A percentile compares a stretch with the other conserved stretches of the same genome.
phyloP scores from a whole-genome alignment of 2,797 vertebrate genomes.

The Cirrhinus mrigala region DNA sequence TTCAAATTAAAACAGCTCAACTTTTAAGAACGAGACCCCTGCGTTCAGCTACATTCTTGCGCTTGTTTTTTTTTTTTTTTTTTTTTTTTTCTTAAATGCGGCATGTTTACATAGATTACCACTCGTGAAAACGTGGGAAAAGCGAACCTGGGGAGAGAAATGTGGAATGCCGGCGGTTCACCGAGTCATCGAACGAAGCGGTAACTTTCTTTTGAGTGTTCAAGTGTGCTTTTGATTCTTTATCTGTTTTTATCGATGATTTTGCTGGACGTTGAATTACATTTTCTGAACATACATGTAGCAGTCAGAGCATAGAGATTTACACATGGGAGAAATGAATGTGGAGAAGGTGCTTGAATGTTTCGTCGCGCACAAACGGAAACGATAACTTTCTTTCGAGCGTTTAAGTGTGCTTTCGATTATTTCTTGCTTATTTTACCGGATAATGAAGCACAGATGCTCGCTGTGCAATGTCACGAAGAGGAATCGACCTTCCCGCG shows the following conservation, averaged over 20 bases:
- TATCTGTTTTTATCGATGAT: neutral
- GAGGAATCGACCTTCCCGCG: conserved; percentile 9
- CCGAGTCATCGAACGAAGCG: conserved; percentile 11
- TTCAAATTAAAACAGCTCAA: neutral
- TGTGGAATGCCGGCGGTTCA: conserved; percentile 10
- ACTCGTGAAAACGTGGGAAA: neutral
- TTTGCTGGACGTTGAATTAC: neutral
- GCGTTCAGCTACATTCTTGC: neutral
- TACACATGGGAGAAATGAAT: neutral
- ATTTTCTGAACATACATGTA: neutral
- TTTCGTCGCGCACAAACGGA: neutral
- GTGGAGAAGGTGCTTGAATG: neutral
- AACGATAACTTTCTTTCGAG: neutral
- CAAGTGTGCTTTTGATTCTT: neutral
- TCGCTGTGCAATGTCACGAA: neutral
- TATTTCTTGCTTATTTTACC: neutral
- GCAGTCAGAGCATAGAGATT: neutral
- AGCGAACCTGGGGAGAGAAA: neutral
- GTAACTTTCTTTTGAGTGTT: conserved; percentile 38
- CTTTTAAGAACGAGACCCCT: conserved; percentile 2
- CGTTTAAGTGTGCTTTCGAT: neutral
- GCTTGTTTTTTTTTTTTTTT: neutral
- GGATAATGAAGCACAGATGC: neutral
- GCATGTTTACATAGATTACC: neutral
- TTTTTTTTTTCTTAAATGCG: neutral